Conservation (phyloP, 2,888 invertebrate species). For the Leptinotarsa tumamoca region DNA sequence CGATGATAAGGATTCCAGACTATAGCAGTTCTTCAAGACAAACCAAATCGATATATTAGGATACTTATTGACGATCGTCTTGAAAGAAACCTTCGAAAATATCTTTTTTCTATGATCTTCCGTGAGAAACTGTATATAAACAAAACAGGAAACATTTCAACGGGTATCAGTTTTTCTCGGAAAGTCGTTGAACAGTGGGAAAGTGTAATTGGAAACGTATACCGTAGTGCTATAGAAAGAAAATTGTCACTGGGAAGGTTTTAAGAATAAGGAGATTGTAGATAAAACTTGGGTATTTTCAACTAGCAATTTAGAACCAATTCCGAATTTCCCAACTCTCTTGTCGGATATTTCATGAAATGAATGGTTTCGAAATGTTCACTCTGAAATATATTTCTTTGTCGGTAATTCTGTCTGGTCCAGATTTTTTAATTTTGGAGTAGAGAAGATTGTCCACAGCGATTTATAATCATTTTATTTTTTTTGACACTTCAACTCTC, state of each 20-base stretch:
- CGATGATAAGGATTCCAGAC: constrained; percentile 13
- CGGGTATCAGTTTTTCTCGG: constrained; percentile 9
- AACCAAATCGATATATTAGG: constrained; percentile 2
- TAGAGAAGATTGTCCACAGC: neutral
- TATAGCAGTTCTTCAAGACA: neutral
- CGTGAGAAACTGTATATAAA: constrained; percentile 7
- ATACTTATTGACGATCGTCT: neutral
- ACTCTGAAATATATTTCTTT: constrained; percentile 29
- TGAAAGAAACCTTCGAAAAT: neutral
- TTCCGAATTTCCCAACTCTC: constrained; percentile 29
- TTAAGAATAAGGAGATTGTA: constrained; percentile 30
- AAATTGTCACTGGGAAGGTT: constrained; percentile 15
- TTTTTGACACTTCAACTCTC: neutral
- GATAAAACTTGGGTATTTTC: constrained; percentile 32
- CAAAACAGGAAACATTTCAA: constrained; percentile 7
- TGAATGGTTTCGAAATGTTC: constrained; percentile 27
- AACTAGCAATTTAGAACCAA: constrained; percentile 34
- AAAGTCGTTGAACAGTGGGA: constrained; percentile 9
- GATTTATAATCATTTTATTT: neutral
- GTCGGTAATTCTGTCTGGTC: constrained; percentile 22
- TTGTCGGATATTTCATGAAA: constrained; percentile 30
- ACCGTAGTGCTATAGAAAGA: constrained; percentile 8
- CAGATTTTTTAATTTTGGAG: neutral
- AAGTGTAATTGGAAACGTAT: constrained; percentile 19
- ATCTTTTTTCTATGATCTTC: neutral